These are phyloP conservation scores for Protobothrops mucrosquamatus DNA, from an alignment of 2,113 vertebrate species.

Conservation along the genomic window DNA sequence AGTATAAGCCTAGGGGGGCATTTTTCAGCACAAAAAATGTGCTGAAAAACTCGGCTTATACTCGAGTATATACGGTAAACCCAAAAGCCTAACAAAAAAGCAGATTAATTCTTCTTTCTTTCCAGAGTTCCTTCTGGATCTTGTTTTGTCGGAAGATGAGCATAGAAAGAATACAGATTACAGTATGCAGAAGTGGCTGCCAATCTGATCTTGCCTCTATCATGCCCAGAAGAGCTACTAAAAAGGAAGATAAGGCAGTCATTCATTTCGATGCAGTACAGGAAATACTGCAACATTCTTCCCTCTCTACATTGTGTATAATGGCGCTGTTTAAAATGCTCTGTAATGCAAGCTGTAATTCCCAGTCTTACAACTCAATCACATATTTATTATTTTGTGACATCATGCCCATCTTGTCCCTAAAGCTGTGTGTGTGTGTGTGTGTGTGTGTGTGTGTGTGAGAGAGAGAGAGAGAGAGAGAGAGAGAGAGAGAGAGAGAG, in stretches of 20 bases:
- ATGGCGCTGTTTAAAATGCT: constrained; percentile 43
- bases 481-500: too few species aligned
- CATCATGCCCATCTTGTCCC: constrained; percentile 46
- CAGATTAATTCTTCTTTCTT: neutral
- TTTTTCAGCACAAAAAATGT: too few species aligned
- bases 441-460: constrained; percentile 54
- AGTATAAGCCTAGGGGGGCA: too few species aligned
- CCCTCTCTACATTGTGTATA: constrained; percentile 28
- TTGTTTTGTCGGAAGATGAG: neutral
- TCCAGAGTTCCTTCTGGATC: neutral
- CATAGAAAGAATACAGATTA: neutral
- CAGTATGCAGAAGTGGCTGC: neutral
- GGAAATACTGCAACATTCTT: constrained; percentile 13
- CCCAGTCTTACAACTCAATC: constrained; percentile 50
- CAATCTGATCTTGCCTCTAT: neutral
- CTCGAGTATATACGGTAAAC: too few species aligned
- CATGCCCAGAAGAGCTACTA: neutral
- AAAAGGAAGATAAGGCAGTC: neutral
- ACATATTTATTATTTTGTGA: constrained; percentile 67
- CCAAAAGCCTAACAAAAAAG: constrained; percentile 14
- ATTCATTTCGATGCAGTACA: neutral
- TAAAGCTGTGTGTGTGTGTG: constrained; percentile 35
- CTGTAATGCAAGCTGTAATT: constrained; percentile 37
- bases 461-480: too few species aligned
- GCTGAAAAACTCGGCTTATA: too few species aligned